Evolutionary conservation across 64 coral and sea anemone species (phyloP), one percentile per base, ranked within the genome.

Genomic region (Actinia tenebrosa): DNA sequence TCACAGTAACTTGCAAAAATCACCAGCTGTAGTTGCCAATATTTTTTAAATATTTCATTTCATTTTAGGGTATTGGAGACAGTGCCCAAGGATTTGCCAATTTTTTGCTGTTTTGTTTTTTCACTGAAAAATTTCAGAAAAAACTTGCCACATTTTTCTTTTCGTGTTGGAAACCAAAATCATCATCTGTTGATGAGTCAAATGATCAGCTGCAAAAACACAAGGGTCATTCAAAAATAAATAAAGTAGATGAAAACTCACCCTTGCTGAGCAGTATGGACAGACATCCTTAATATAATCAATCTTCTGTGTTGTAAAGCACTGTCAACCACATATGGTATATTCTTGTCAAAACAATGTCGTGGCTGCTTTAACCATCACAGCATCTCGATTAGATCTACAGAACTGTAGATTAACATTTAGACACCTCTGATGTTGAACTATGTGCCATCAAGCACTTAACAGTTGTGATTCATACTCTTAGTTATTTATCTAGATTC

Each of bases 21-120:
- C 30, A 37, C 30, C 30, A 37, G 3, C 61, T 20, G 6, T 20
- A 22, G 5, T 64, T 64, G 61, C 17, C 1, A 17, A 11, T 88
- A 84, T 45, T 8, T 80, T 78, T 0, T 69, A 71, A 71, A 37
- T 37, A 37, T 37, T 37, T 37, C 30, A 37, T 37, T 37, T 37
- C 1, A 37, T 37, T 37, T 37, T 37, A 98, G 95, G 95, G 95
- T 18, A 53, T 98, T 13, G 95, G 95, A 16, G 95, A 98, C 86
- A 98, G 86, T 52, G 82, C 26, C 27, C 95, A 98, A 86, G 95
- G 95, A 9, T 98, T 93, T 91, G 81, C 84, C 80, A 98, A 98
- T 88, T 98, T 98, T 71, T 45, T 98, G 16, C 58, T 98, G 75
- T 98, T 98, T 85, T 98, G 91, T 56, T 72, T 93, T 30, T 93